Base-by-base conservation (phyloP, 2,888 invertebrate genomes). In the Pelosia muscerda region DNA sequence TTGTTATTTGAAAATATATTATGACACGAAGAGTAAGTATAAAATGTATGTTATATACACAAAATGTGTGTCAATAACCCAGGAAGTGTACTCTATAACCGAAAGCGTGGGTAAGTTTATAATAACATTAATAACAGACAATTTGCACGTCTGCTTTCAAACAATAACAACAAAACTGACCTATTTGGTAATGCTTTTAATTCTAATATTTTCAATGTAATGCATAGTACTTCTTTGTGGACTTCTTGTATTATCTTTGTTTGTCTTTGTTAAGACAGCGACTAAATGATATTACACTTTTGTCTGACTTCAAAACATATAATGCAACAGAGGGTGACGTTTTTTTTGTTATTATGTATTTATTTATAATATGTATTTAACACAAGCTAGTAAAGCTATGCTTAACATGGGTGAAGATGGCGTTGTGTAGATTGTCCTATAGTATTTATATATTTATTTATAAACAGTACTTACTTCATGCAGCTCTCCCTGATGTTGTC, bases 31-130 rank as follows among this genome's bases (percentile, higher is more conserved):
- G 42, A 49, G 60, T 68, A 69, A 49, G 60, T 68, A 69, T 71
- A 66, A 75, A 68, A 65, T 66, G 66, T 62, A 69, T 68, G 66
- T 74, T 60, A 66, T 72, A 57, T 54, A 64, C 58, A 74, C 68
- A 68, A n/a, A 66, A 85, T 81, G 85, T 86, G 63, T 84, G 89
- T 84, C 87, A 87, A 83, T 81, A 81, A 86, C 83, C 85, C 65
- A 76, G 84, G 87, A 84, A 88, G 79, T 83, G 79, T 53, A 84
- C 78, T 84, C 79, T 86, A 86, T 81, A 61, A 80, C 83, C 78
- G 87, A 88, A 88, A 88, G 87, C 87, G 88, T 88, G 88, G 85
- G 88, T 88, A 88, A 84, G 59, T 81, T 75, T 68, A 75, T 53
- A 53, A 31, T 68, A 73, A 71, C 78, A 79, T 75, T 53, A 53